Evolutionary conservation across 2,797 vertebrate genomes (phyloP), one percentile per base, ranked within the genome.

Genomic region (Phrynocephalus guinanensis): DNA sequence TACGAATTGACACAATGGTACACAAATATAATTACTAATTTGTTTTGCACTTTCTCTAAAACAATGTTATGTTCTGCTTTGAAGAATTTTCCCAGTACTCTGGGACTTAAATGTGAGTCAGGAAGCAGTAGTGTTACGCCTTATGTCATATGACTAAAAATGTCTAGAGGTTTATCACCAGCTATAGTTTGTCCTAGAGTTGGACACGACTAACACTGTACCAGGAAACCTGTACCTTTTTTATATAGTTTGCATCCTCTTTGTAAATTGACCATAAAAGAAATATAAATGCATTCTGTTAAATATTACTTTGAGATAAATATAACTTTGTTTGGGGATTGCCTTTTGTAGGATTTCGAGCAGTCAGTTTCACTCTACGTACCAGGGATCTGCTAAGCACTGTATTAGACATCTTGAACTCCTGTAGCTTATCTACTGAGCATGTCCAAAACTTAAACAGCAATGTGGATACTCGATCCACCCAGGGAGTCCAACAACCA

Each of bases 341-440:
- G 79, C 90, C 7, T 96, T 95, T 95, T 95, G 22, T 94, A 99
- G 98, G 98, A 33, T 99, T 99, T 94, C 98, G 98, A 86, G 95
- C 97, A 0, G 99, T 99, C 94, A 98, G 95, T 94, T 98, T 99
- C 95, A 99, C 98, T 0, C 96, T 99, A 88, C 97, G 94, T 72
- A 97, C 97, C 77, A 97, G 96, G 63, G 98, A 99, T 91, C 97
- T 99, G 66, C 94, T 98, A 93, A 98, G 97, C 94, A 98, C 99
- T 1, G 98, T 99, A 10, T 92, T 97, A 86, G 97, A 98, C 83
- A 97, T 99, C 90, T 96, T 99, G 93, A 98, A 97, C 93, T 99
- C 98, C 93, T 99, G 99, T 95, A 98, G 97, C 93, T 97, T 99
- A 80, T 97, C 99, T 38, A 93, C 97, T 79, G 98, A 98, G 63